These are phyloP conservation scores for Micoletzkya japonica DNA, from an alignment of 2,888 invertebrate species.

Conservation along the genomic window DNA sequence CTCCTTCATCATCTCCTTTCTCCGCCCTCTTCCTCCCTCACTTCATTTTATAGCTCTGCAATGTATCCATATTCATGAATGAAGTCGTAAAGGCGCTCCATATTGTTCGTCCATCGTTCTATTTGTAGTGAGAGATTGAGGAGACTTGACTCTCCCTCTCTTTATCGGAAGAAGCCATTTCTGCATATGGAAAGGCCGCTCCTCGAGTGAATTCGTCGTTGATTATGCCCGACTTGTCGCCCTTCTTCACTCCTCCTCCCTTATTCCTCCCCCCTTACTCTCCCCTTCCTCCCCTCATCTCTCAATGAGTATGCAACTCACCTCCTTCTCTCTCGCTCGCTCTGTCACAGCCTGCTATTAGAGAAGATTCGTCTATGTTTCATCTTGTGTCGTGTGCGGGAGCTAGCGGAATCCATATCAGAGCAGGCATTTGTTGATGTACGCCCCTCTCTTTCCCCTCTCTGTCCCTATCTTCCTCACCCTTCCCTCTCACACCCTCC, in stretches of 20 bases:
- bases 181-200: no score
- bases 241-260: no score
- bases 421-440: conserved; percentile 6
- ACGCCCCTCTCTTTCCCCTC: neutral
- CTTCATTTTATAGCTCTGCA: no score
- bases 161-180: no score
- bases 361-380: neutral
- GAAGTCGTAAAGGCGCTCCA: no score
- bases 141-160: no score
- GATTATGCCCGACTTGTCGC: no score
- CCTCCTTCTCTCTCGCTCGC: neutral
- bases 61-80: no score
- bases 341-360: neutral
- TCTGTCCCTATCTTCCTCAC: conserved; percentile 6
- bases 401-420: neutral
- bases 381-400: conserved; percentile 5
- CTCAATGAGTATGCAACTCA: neutral
- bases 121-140: no score
- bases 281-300: neutral
- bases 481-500: neutral
- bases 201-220: no score
- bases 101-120: no score
- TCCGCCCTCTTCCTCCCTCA: neutral
- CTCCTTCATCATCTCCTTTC: conserved; percentile 19
- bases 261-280: no score